Conservation (phyloP, 2,888 invertebrate species). For the Andrena praecox region DNA sequence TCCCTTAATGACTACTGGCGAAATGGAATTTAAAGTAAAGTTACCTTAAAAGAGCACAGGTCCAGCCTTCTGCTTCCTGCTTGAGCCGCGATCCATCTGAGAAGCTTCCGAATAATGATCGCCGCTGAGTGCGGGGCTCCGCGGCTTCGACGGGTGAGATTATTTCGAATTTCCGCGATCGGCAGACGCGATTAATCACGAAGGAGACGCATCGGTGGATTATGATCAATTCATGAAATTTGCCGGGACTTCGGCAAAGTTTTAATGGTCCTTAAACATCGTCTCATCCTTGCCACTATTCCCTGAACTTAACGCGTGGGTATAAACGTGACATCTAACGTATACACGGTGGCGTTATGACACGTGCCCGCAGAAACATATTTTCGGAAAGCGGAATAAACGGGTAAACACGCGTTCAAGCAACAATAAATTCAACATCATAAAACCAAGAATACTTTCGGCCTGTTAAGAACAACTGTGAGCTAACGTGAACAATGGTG, state of each 20-base stretch:
- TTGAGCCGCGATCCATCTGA: neutral
- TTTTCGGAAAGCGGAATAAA: too few species aligned
- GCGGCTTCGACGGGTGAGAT: neutral
- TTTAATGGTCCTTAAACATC: neutral
- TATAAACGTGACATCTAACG: too few species aligned
- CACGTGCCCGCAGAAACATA: too few species aligned
- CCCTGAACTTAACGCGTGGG: neutral
- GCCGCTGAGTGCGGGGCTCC: neutral
- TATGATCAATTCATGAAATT: neutral
- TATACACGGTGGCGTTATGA: too few species aligned
- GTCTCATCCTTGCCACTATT: neutral
- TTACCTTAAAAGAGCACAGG: neutral
- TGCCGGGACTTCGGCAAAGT: neutral
- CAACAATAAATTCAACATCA: too few species aligned
- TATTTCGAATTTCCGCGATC: neutral
- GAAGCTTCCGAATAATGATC: neutral
- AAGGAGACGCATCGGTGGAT: neutral
- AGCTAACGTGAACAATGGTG: neutral
- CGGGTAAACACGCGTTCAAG: too few species aligned
- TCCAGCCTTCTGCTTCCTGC: neutral
- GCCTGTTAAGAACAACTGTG: neutral
- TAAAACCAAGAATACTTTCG: neutral
- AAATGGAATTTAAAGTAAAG: neutral
- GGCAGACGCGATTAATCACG: neutral
- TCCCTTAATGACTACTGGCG: neutral